These are phyloP conservation scores for Amphipoea lucens DNA, from an alignment of 2,888 invertebrate species.

Conservation along the genomic window DNA sequence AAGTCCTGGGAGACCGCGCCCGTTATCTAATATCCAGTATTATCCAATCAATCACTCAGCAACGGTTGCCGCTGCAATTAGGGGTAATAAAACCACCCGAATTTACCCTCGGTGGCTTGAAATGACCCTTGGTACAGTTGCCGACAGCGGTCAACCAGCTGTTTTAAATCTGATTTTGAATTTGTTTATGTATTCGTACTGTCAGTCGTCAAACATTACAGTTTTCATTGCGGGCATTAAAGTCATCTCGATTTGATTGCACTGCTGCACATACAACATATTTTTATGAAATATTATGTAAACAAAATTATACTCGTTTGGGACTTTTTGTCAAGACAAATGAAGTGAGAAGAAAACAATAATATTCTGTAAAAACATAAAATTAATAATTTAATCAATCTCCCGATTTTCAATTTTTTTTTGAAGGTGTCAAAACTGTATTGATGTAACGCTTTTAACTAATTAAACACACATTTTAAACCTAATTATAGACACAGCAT, in stretches of 20 bases:
- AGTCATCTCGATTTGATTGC: neutral
- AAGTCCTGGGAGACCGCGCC: constrained; percentile 34
- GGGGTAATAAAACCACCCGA: constrained; percentile 62
- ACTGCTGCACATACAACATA: neutral
- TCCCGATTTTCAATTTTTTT: neutral
- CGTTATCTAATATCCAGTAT: constrained; percentile 46
- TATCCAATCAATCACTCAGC: constrained; percentile 56
- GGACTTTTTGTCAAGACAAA: neutral
- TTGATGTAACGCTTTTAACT: neutral
- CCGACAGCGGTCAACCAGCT: neutral
- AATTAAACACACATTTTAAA: neutral
- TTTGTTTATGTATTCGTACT: neutral
- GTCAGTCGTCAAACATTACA: neutral
- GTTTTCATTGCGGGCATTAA: neutral
- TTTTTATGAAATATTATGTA: neutral
- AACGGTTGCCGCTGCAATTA: constrained; percentile 66
- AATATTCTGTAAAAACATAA: neutral
- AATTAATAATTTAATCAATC: neutral
- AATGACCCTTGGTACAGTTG: constrained; percentile 52
- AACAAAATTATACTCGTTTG: neutral
- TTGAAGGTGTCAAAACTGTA: neutral
- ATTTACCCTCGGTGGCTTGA: constrained; percentile 61
- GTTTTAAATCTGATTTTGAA: neutral
- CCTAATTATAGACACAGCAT: neutral
- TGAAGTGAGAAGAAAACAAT: neutral